Base-by-base conservation (phyloP, 2,888 invertebrate genomes). In the Drosophila anomelani region DNA sequence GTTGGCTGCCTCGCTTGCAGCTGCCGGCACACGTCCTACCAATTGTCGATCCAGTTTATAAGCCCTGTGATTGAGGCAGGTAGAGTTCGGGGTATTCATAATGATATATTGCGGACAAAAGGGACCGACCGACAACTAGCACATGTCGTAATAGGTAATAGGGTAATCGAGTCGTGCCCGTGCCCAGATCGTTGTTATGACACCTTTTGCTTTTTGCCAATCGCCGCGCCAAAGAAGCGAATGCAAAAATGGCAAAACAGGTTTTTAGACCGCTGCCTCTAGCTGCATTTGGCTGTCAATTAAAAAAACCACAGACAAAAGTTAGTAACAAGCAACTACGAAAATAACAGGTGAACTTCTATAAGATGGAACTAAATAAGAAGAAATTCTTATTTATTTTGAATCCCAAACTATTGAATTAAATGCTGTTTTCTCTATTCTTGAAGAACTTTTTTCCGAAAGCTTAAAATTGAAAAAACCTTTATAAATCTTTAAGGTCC, bases 1-100 rank as follows among this genome's bases (percentile, higher is more conserved):
- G 58, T 73, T 69, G 79, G 69, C 73, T 63, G 36, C 17, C 47
- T 13, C 62, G 62, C 62, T 60, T 66, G 69, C 88, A 85, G 84
- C 84, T 86, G 84, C 79, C 69, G 89, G 84, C 84, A 85, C 84
- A 88, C 84, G 85, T 79, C 34, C 51, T 34, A 34, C 58, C 60
- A 55, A 46, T 81, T 67, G 39, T 49, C 46, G 46, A 55, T 59
- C 54, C 44, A 23, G 47, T 58, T 67, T 41, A 29, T n/a, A 23
- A 34, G 64, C 63, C 57, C 70, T 56, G 76, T 56, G 76, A 68
- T 71, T 79, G 62, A 49, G 32, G 63, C 82, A 81, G 80, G 80
- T 85, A 76, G 53, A 2, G 20, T 51, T 51, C 20, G 9, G 6
- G 1, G 15, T 9, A 10, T 51, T 51, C 15, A 51, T 51, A 51